Conservation (phyloP, 2,113 vertebrate species). For the Clarias magur region DNA sequence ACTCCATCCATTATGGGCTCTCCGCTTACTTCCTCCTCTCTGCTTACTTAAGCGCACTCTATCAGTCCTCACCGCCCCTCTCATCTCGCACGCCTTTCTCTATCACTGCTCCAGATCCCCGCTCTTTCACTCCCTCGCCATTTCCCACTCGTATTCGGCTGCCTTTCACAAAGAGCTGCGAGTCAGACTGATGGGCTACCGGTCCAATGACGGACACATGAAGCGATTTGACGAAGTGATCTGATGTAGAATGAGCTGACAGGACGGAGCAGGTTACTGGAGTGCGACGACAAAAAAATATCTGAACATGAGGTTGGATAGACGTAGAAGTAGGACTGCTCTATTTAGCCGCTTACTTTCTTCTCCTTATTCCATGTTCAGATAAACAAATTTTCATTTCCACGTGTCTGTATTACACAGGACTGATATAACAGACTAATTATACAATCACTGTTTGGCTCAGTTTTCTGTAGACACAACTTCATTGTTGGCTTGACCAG, state of each 20-base stretch:
- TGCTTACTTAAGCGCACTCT: constrained; percentile 24
- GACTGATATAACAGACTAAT: neutral
- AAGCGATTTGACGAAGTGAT: neutral
- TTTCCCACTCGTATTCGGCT: neutral
- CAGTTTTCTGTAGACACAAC: neutral
- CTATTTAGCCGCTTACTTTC: neutral
- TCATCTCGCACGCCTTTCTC: constrained; percentile 14
- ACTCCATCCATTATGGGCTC: constrained; percentile 40
- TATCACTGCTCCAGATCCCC: constrained; percentile 9
- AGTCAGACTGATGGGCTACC: neutral
- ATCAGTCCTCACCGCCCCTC: constrained; percentile 17
- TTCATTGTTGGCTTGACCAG: neutral
- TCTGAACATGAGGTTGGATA: neutral
- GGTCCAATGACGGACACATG: neutral
- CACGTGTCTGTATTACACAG: neutral
- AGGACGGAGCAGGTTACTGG: neutral
- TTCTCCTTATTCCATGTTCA: neutral
- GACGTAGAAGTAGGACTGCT: neutral
- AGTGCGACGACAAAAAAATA: neutral
- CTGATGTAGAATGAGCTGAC: neutral
- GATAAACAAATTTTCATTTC: neutral
- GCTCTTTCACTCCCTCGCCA: neutral
- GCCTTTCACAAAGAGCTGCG: neutral
- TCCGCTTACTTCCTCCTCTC: constrained; percentile 29
- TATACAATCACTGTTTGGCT: neutral